Evolutionary conservation across 2,888 invertebrate species (phyloP).

Genomic region (Lymantria monacha): DNA sequence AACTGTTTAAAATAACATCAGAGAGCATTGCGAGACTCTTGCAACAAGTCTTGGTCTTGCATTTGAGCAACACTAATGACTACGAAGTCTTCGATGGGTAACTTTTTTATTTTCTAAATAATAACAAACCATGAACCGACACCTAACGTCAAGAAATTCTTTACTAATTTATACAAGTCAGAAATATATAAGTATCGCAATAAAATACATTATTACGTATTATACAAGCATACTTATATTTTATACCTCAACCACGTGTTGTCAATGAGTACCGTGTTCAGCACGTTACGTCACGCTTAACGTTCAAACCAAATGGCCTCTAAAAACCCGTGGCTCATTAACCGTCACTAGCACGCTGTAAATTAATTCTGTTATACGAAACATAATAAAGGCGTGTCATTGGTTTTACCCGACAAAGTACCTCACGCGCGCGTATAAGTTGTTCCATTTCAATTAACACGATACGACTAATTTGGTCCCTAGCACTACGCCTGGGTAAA

Average conservation of each 20-base stretch:
- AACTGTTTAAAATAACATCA: too few species aligned
- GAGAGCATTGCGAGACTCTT: too few species aligned
- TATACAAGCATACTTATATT: conserved; percentile 9
- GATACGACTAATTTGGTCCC: conserved; percentile 38
- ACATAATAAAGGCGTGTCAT: conserved; percentile 33
- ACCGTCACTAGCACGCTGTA: conserved; percentile 19
- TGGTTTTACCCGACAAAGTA: conserved; percentile 26
- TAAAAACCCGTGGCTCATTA: conserved; percentile 39
- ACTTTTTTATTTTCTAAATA: too few species aligned
- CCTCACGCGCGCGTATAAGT: conserved; percentile 26
- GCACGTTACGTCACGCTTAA: conserved; percentile 23
- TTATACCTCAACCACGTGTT: conserved; percentile 28
- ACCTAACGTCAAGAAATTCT: too few species aligned
- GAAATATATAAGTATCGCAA: too few species aligned
- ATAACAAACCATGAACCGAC: too few species aligned
- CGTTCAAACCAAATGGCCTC: conserved; percentile 28
- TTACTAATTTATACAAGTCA: too few species aligned
- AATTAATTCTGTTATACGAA: conserved; percentile 38
- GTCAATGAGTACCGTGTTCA: conserved; percentile 13
- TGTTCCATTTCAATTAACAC: conserved; percentile 37
- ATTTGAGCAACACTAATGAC: too few species aligned
- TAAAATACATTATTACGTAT: too few species aligned
- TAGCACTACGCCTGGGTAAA: conserved; percentile 30
- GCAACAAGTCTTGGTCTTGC: too few species aligned
- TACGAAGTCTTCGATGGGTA: too few species aligned